phyloP scores from a whole-genome alignment of 2,797 vertebrate species.

The Cheirogaleus major region DNA sequence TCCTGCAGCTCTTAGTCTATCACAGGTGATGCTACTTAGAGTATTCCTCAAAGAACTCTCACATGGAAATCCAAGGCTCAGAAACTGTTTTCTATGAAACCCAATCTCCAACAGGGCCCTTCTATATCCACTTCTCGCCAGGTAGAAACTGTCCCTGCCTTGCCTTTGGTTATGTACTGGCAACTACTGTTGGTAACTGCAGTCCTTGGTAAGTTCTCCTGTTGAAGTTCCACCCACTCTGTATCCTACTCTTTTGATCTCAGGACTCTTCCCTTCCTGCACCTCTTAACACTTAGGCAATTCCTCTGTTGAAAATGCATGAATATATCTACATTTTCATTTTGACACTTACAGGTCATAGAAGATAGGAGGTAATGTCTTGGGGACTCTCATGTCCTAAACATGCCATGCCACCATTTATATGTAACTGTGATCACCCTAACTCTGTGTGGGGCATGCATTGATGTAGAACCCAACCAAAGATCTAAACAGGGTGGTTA shows the following conservation, averaged over 20 bases:
- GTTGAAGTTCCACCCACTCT: not conserved
- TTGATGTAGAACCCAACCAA: not conserved
- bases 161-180: not conserved
- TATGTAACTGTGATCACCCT: not conserved
- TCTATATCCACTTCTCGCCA: not conserved
- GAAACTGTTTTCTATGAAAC: not conserved
- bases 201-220: not conserved
- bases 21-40: not conserved
- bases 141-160: not conserved
- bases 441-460: not conserved
- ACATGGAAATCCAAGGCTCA: not conserved
- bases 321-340: not conserved
- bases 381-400: not conserved
- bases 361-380: not conserved
- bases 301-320: not conserved
- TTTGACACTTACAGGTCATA: not conserved
- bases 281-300: not conserved
- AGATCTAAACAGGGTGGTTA: not conserved
- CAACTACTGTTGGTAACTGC: not conserved
- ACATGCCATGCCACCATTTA: not conserved
- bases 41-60: not conserved
- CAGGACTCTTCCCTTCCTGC: not conserved
- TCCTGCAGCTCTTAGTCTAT: not conserved
- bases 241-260: not conserved
- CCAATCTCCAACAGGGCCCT: rapidly evolving